Conservation (phyloP, 2,113 vertebrate species). For the Tragelaphus imberbis region DNA sequence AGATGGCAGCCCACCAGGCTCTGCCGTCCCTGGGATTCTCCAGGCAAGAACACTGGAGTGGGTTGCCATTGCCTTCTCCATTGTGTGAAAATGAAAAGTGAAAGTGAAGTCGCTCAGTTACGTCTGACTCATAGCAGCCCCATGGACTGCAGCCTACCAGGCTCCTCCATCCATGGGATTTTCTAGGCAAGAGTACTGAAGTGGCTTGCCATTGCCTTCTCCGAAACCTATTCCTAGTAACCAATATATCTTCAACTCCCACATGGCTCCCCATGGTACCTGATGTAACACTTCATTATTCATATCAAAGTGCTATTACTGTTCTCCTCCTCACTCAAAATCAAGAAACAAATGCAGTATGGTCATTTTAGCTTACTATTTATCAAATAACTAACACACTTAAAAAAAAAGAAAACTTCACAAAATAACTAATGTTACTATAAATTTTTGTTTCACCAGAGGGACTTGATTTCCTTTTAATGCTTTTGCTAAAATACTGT, state of each 20-base stretch:
- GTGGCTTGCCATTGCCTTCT: too few relatives aligned
- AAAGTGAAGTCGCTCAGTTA: too few relatives aligned
- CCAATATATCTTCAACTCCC: not conserved
- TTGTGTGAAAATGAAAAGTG: too few relatives aligned
- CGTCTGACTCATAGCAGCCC: too few relatives aligned
- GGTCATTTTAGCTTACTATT: not conserved
- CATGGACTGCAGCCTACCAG: too few relatives aligned
- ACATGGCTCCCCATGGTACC: not conserved
- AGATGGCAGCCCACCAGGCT: too few relatives aligned
- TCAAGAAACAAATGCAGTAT: not conserved
- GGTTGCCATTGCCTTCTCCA: too few relatives aligned
- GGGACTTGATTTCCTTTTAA: not conserved
- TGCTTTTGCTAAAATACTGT: not conserved
- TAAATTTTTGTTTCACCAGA: not conserved
- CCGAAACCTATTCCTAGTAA: not conserved
- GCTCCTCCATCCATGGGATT: too few relatives aligned
- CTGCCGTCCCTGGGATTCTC: too few relatives aligned
- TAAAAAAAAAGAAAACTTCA: not conserved
- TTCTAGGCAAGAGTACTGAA: too few relatives aligned
- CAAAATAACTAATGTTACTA: not conserved
- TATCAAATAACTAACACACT: not conserved
- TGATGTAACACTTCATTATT: not conserved
- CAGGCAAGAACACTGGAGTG: too few relatives aligned
- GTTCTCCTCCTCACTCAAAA: not conserved
- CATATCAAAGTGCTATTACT: not conserved